Evolutionary conservation across 2,797 vertebrate species (phyloP), one percentile per base, ranked within the genome.

Genomic region (Alauda arvensis): DNA sequence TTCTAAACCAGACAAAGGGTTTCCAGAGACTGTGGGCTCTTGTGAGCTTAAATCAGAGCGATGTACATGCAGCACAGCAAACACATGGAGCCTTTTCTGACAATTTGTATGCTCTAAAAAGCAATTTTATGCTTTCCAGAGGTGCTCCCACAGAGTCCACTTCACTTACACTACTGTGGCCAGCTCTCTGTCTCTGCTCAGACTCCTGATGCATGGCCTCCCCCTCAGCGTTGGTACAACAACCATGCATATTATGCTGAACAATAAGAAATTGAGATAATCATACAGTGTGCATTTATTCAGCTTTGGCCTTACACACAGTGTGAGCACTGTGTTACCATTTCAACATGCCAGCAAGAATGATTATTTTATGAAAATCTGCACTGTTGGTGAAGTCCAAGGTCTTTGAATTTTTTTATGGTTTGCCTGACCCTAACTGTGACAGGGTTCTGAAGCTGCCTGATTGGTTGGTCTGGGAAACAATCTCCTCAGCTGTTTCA

Each of bases 321-420:
- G 68, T 84, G 51, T 34, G 49, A 92, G 72, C 29, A 77, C 75
- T 89, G 72, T 74, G 78, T 40, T 56, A 39, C 56, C 57, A 49
- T 76, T 82, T 86, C 60, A 43, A 45, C 42, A 57, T 45, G 55
- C 59, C 62, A 82, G 51, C 9, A 75, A 77, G 71, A 89, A 84
- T 46, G n/a, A 77, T 69, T 88, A 55, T 70, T 85, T 88, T 56
- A 85, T 61, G 76, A 88, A 84, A 93, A 87, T 87, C 49, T 62
- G 66, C 45, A 33, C 69, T 61, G 65, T n/a, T 86, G 51, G 71
- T 40, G 46, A 87, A 86, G 80, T 77, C 65, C 74, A 77, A 71
- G 61, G 28, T 46, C 37, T 45, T n/a, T 77, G 61, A 56, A 46
- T 72, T 55, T 83, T 83, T 85, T 72, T 53, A 83, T 52, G 33